Evolutionary conservation across 2,888 invertebrate genomes (phyloP).

Genomic region (Priocnemis perturbator): DNA sequence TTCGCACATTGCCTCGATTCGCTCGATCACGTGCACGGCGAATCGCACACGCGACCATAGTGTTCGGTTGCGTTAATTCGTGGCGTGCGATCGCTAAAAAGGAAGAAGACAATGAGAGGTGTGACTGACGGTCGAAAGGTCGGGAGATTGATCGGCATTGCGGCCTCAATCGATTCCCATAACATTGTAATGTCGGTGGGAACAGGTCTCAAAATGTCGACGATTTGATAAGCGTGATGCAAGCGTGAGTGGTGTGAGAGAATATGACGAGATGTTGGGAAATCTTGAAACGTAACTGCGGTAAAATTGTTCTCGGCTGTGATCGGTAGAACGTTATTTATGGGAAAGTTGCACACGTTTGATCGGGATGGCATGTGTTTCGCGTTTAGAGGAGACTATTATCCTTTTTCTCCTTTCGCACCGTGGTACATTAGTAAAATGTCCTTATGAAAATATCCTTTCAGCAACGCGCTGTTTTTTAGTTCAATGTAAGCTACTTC

Average conservation of each 20-base stretch:
- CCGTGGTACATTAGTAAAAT: background rate
- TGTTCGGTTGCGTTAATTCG: conserved; percentile 50
- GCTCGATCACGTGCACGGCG: conserved; percentile 35
- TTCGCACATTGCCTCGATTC: conserved; percentile 33
- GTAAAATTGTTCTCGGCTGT: no score
- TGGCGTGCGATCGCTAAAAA: conserved; percentile 30
- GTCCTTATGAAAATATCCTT: conserved; percentile 5
- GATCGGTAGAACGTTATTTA: no score
- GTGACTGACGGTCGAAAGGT: background rate
- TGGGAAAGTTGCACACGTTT: no score
- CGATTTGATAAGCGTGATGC: no score
- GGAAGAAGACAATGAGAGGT: conserved; percentile 2
- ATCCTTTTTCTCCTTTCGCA: no score
- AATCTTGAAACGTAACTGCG: no score
- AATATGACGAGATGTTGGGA: no score
- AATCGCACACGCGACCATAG: conserved; percentile 53
- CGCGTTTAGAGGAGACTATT: no score
- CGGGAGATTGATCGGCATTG: no score
- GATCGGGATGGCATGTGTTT: no score
- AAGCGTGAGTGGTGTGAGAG: no score
- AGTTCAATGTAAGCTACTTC: conserved; percentile 38
- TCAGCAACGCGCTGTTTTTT: background rate
- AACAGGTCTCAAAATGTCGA: background rate
- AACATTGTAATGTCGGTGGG: background rate
- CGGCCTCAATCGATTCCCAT: no score